These are phyloP conservation scores for Drosophila sechellia DNA, from an alignment of 1,140 invertebrate species.

Conservation along the genomic window DNA sequence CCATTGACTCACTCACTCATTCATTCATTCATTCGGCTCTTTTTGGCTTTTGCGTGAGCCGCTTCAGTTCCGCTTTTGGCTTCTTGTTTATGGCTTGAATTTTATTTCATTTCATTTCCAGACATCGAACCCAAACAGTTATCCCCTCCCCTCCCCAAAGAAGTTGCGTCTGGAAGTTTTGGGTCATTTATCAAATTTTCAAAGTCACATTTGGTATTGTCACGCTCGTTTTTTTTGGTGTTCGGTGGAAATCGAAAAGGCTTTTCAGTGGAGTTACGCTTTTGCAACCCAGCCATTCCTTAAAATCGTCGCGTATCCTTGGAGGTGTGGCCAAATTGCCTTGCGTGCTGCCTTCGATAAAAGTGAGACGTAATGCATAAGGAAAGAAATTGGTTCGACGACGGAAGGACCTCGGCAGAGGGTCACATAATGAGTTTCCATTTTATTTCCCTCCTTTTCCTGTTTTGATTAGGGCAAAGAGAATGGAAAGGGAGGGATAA, in stretches of 20 bases:
- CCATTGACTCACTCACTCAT: slow-evolving; percentile 40
- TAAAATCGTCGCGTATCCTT: slow-evolving; percentile 10
- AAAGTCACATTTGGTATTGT: slow-evolving; percentile 82
- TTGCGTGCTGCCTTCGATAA: slow-evolving; percentile 73
- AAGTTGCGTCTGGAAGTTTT: slow-evolving; percentile 51
- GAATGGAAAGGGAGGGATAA: slow-evolving; percentile 8
- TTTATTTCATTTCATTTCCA: slow-evolving; percentile 73
- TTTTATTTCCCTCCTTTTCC: slow-evolving; percentile 38
- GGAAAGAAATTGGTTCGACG: slow-evolving; percentile 36
- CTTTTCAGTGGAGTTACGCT: slow-evolving; percentile 36
- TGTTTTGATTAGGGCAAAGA: slow-evolving; percentile 41
- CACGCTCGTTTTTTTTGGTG: slow-evolving; percentile 67
- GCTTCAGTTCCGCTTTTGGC: slow-evolving; percentile 72
- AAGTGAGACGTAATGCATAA: slow-evolving; percentile 72
- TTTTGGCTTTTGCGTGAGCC: slow-evolving; percentile 49
- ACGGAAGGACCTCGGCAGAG: slow-evolving; percentile 23
- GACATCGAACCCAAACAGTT: slow-evolving; percentile 50
- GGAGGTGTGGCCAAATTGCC: slow-evolving; percentile 23
- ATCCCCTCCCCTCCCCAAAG: neutral
- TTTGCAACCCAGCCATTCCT: slow-evolving; percentile 6
- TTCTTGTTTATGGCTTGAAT: slow-evolving; percentile 47
- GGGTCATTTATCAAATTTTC: slow-evolving; percentile 82
- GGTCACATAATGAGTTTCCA: slow-evolving; percentile 73
- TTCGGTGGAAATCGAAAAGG: slow-evolving; percentile 61
- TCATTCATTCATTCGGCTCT: slow-evolving; percentile 43